Base-by-base conservation (phyloP, 1,140 invertebrate genomes). In the Tetramorium simillimum region DNA sequence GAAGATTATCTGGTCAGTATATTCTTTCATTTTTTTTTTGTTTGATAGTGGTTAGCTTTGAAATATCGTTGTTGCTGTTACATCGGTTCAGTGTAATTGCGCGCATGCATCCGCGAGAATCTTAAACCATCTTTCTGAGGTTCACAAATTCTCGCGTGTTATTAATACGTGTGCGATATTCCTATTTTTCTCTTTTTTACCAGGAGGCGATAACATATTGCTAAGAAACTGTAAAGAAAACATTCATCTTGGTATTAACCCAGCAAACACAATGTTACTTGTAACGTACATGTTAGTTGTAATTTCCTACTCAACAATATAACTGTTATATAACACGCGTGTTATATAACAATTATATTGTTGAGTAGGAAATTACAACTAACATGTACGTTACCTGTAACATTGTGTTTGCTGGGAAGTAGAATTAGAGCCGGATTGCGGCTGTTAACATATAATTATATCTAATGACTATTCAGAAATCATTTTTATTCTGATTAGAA, bases 1-100 rank as follows among this genome's bases (percentile, higher is more conserved):
- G n/a, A n/a, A n/a, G n/a, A 84, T 72, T 75, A 73, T 84, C 53
- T 62, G 40, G 53, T 82, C 53, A 33, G 37, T 33, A n/a, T 56
- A 60, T n/a, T 82, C 40, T 62, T 84, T 62, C 21, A 69, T 86
- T 67, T 88, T 85, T n/a, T 69, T 92, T 91, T 84, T 80, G 63
- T 85, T 73, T 51, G 58, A 67, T 18, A 80, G 18, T 86, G 53
- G 86, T 86, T 91, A 63, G 12, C 90, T 87, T 91, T 92, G 90
- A 86, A 72, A 78, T 21, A 7, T 49, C 33, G 65, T 77, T 65
- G 63, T 84, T 40, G 58, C 65, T 10, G 12, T 60, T 60, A 85
- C 18, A 28, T 80, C 53, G 63, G 18, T 16, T 73, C 21, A 63
- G 40, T 46, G 9, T 85, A 67, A 85, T 85, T 78, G 43, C 51